Evolutionary conservation across 2,888 invertebrate genomes (phyloP).

Genomic region (Ypsolopha sequella): DNA sequence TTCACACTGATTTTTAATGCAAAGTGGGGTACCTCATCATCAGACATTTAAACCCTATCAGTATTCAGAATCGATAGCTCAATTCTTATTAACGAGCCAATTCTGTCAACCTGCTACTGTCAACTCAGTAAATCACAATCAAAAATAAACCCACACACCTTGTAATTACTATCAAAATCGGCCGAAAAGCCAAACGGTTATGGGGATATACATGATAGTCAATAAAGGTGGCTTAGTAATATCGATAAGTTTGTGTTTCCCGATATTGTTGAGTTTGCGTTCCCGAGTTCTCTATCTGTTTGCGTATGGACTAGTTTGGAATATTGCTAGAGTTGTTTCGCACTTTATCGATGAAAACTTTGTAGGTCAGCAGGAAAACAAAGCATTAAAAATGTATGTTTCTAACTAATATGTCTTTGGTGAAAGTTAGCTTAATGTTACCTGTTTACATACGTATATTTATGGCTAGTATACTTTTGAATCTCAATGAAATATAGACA

Average conservation of each 20-base stretch:
- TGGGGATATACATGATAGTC: slow-evolving; percentile 41
- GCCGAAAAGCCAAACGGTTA: slow-evolving; percentile 13
- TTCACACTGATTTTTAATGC: slow-evolving; percentile 45
- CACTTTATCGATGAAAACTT: no score
- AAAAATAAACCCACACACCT: slow-evolving; percentile 18
- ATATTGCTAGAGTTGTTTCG: background rate
- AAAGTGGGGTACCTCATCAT: no score
- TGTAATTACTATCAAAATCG: slow-evolving; percentile 19
- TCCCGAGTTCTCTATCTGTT: slow-evolving; percentile 40
- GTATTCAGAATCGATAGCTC: slow-evolving; percentile 36
- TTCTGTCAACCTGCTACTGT: slow-evolving; percentile 5
- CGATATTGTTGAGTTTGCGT: slow-evolving; percentile 52
- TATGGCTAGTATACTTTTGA: no score
- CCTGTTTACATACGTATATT: no score
- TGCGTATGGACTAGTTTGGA: slow-evolving; percentile 17
- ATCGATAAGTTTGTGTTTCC: slow-evolving; percentile 65
- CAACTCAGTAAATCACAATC: background rate
- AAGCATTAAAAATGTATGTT: no score
- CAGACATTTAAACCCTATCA: slow-evolving; percentile 24
- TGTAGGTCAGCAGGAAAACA: no score
- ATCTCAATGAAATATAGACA: no score
- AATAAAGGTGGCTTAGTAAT: slow-evolving; percentile 61
- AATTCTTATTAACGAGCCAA: no score
- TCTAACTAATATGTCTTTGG: no score
- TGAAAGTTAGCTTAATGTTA: no score